Evolutionary conservation across 2,113 vertebrate species (phyloP), one percentile per base, ranked within the genome.

Genomic region (Glaucidium brasilianum): DNA sequence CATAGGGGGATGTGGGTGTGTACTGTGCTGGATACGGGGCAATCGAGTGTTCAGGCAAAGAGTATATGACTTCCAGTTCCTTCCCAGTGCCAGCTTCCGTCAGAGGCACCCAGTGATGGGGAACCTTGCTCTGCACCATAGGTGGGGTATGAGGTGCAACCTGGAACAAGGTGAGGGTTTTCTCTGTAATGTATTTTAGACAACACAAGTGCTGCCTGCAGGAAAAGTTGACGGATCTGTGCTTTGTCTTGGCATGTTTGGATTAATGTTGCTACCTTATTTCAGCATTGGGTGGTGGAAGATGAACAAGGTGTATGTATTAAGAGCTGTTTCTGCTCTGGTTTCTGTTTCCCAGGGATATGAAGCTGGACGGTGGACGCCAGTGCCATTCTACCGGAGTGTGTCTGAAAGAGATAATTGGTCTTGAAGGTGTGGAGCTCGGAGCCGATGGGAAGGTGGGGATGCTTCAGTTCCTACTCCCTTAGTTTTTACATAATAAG

Each of bases 361-460:
- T 99, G 95, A 99, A 99, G 97, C 93, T 98, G 98, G 99, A 99
- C 26, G 98, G 98, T 91, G 99, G 99, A 84, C 99, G 99, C 56
- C 99, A 99, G 82, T 98, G 99, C 47, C 99, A 99, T 97, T 99
- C 99, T 58, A 90, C 99, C 3, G 99, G 99, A 23, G 98, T 99
- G 95, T 99, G 98, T 95, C 98, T 99, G 97, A 99, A 99, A 95
- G 99, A 99, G 97, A 98, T 99, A 94, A 98, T 99, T 69, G 99
- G 99, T 72, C 99, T 99, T 47, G 99, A 99, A 98, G 99, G 99
- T 29, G 99, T 99, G 96, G 99, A 99, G 97, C 97, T 99, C 4
- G 99, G 99, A 76, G 99, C 99, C 2, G 99, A 99, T 2, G 99
- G 99, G 92, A 99, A 99, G 99, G 99, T 99, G 97, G 98, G 98